Conservation (phyloP, 2,888 invertebrate genomes). For the Crematogaster levior region DNA sequence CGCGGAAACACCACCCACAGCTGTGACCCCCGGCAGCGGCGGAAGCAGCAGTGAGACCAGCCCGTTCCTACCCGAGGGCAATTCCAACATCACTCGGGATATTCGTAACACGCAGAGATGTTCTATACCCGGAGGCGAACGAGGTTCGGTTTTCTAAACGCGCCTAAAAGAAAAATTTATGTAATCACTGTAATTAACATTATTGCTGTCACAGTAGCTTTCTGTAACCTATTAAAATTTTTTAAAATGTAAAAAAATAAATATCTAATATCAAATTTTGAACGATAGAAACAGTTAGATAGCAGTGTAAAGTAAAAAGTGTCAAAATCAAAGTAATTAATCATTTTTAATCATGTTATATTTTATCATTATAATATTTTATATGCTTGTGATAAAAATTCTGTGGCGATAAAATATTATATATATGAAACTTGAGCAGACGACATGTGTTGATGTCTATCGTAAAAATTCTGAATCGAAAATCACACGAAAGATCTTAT, state of each 20-base stretch:
- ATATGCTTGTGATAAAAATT: neutral
- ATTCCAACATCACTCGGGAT: conserved; percentile 79
- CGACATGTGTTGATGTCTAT: neutral
- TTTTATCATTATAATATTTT: neutral
- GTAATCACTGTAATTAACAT: neutral
- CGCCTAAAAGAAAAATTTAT: neutral
- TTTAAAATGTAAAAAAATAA: neutral
- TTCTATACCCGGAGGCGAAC: conserved; percentile 83
- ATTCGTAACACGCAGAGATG: conserved; percentile 80
- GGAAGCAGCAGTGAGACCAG: conserved; percentile 85
- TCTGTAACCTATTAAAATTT: neutral
- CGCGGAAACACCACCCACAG: conserved; percentile 85
- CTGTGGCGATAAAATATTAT: neutral
- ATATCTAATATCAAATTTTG: neutral
- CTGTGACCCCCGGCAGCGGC: conserved; percentile 82
- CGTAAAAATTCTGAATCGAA: neutral
- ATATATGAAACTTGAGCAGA: neutral
- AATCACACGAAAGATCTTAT: neutral
- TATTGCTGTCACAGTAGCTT: neutral
- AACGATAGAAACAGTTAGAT: neutral
- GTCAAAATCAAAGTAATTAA: neutral
- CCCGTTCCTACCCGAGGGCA: conserved; percentile 85
- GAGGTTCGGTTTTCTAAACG: conserved; percentile 72
- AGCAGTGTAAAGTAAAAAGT: neutral
- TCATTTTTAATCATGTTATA: neutral